phyloP scores from a whole-genome alignment of 1,140 invertebrate genomes.

The Formica exsecta region DNA sequence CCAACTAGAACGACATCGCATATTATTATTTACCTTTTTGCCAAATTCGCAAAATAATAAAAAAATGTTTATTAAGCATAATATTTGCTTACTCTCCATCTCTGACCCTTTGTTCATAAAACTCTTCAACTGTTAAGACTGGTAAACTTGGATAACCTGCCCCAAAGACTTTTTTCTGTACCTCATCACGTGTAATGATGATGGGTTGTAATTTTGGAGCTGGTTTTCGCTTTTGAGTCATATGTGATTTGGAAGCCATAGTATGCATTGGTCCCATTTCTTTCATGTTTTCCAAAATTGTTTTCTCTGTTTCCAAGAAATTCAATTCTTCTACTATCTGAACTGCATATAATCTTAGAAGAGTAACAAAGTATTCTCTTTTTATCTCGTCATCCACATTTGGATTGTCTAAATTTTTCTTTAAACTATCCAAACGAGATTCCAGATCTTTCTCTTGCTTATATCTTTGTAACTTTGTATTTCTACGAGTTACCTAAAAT shows the following conservation, averaged over 20 bases:
- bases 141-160: slow-evolving; percentile 97
- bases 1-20: slow-evolving; percentile 76
- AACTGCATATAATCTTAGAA: slow-evolving; percentile 92
- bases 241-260: slow-evolving; percentile 69
- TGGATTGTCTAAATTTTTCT: slow-evolving; percentile 88
- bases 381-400: slow-evolving; percentile 93
- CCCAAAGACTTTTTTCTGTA: slow-evolving; percentile 98
- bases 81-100: slow-evolving; percentile 91
- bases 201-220: slow-evolving; percentile 92
- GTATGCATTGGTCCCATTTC: slow-evolving; percentile 70
- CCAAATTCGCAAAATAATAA: background rate
- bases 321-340: slow-evolving; percentile 93
- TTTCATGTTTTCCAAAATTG: slow-evolving; percentile 91
- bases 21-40: background rate
- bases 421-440: slow-evolving; percentile 89
- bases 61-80: background rate
- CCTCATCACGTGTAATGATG: slow-evolving; percentile 95
- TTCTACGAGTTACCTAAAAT: slow-evolving; percentile 86
- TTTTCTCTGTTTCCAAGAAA: slow-evolving; percentile 91
- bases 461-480: slow-evolving; percentile 93
- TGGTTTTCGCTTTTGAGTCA: slow-evolving; percentile 82
- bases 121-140: slow-evolving; percentile 97
- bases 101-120: slow-evolving; percentile 95
- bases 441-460: slow-evolving; percentile 93
- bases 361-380: slow-evolving; percentile 93